Evolutionary conservation across 1,140 invertebrate species (phyloP).

Genomic region (Anoplophora glabripennis): DNA sequence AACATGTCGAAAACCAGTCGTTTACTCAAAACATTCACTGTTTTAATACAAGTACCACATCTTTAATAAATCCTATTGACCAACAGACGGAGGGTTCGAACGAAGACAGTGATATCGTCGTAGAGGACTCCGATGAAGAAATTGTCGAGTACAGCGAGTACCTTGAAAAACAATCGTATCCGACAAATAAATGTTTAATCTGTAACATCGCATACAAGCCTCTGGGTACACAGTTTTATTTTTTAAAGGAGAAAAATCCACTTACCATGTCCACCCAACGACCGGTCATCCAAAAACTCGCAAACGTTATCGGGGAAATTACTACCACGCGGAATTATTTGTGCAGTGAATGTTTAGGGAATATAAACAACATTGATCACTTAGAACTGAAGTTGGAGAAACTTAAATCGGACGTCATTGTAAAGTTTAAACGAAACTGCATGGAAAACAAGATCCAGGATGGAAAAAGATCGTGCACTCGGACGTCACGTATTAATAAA

Average conservation of each 20-base stretch:
- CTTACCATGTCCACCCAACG: constrained; percentile 45
- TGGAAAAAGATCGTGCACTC: neutral
- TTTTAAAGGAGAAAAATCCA: constrained; percentile 34
- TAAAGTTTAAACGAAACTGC: constrained; percentile 33
- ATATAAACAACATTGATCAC: constrained; percentile 44
- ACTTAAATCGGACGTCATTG: constrained; percentile 31
- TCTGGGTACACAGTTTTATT: constrained; percentile 41
- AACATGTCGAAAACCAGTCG: neutral
- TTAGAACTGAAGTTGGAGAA: constrained; percentile 38
- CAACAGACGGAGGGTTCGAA: constrained; percentile 34
- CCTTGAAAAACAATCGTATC: constrained; percentile 19
- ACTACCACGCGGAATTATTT: constrained; percentile 34
- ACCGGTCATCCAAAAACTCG: constrained; percentile 38
- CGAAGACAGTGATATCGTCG: constrained; percentile 45
- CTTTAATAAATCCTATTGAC: constrained; percentile 13
- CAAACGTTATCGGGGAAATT: constrained; percentile 32
- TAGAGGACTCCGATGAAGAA: constrained; percentile 44
- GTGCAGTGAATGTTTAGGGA: constrained; percentile 41
- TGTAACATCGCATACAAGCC: constrained; percentile 39
- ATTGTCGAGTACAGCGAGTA: constrained; percentile 33
- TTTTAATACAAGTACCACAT: neutral
- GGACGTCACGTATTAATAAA: neutral
- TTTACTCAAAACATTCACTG: neutral
- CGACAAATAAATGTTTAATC: constrained; percentile 34
- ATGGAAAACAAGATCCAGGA: constrained; percentile 20